phyloP scores from a whole-genome alignment of 2,797 vertebrate genomes.

The Clarias laeviceps region DNA sequence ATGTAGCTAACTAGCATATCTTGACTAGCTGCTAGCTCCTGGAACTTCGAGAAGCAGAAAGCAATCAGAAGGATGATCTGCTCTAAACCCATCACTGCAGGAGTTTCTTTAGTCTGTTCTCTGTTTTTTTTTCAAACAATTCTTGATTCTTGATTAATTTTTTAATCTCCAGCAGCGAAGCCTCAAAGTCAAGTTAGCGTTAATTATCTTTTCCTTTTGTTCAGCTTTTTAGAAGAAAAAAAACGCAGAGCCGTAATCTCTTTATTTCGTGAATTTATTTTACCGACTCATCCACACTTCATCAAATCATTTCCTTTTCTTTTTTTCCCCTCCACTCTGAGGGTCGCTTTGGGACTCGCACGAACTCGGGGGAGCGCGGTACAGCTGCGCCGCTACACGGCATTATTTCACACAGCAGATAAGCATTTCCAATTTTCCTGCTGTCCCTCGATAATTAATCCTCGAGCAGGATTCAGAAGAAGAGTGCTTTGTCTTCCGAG shows the following conservation, averaged over 20 bases:
- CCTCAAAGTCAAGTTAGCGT: background rate
- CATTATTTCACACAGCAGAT: conserved; percentile 46
- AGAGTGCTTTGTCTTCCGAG: conserved; percentile 49
- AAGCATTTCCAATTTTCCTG: conserved; percentile 54
- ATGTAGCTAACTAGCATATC: background rate
- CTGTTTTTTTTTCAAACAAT: background rate
- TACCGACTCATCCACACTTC: background rate
- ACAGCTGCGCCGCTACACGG: conserved; percentile 23
- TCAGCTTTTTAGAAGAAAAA: background rate
- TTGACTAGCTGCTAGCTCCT: background rate
- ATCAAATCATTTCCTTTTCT: background rate
- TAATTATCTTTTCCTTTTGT: conserved; percentile 8
- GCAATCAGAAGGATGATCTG: background rate
- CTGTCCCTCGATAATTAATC: conserved; percentile 58
- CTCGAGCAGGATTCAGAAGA: conserved; percentile 48
- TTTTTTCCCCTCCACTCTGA: background rate
- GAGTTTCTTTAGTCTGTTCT: background rate
- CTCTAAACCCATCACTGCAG: background rate
- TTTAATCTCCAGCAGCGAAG: conserved; percentile 1
- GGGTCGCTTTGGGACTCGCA: background rate
- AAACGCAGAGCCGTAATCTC: background rate
- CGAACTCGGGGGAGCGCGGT: conserved; percentile 9
- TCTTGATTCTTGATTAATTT: background rate
- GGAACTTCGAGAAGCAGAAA: background rate
- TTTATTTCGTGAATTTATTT: conserved; percentile 10